A percentile compares a stretch with the other conserved stretches of the same genome.
phyloP scores from a whole-genome alignment of 2,113 vertebrate species.

The Murina feae region DNA sequence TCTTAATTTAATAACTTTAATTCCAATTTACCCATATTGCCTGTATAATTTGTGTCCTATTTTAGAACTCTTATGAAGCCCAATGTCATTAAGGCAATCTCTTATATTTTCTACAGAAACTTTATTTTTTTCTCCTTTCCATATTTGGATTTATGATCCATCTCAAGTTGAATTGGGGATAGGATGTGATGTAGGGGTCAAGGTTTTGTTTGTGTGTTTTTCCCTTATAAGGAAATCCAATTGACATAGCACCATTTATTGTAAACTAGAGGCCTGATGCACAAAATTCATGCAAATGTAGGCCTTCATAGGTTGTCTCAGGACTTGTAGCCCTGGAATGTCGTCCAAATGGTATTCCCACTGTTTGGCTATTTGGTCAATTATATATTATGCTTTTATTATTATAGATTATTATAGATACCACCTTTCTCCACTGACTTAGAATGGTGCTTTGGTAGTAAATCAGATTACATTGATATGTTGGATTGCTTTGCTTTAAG shows the following conservation, averaged over 20 bases:
- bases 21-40: background rate
- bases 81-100: background rate
- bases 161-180: background rate
- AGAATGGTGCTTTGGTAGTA: background rate
- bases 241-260: background rate
- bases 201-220: background rate
- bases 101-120: background rate
- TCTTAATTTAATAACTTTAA: slow-evolving; percentile 10
- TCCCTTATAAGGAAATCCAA: background rate
- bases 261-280: background rate
- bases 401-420: background rate
- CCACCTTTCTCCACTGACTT: background rate
- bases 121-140: background rate
- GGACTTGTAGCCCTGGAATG: too few species aligned
- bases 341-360: too few species aligned
- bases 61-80: background rate
- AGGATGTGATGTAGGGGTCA: background rate
- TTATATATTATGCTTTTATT: background rate
- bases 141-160: background rate
- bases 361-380: too few species aligned
- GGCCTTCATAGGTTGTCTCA: too few species aligned
- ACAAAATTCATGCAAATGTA: too few species aligned
- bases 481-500: background rate
- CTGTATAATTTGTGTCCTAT: background rate
- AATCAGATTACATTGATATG: background rate